Base-by-base conservation (phyloP, 2,113 vertebrate genomes). In the Rhipidura dahli region DNA sequence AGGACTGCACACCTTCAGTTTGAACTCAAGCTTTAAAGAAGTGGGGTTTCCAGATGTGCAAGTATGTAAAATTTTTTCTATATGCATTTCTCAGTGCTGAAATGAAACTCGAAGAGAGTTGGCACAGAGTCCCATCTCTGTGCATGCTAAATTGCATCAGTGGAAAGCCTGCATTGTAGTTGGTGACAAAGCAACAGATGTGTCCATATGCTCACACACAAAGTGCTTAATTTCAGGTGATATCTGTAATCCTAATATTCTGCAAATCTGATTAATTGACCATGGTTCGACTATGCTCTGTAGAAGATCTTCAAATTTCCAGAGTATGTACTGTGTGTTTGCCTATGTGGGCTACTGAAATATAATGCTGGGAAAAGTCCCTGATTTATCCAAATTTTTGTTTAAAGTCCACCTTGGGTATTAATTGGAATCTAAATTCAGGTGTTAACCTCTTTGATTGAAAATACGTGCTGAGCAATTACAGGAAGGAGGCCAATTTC, bases 381-480 rank as follows among this genome's bases (percentile, higher is more conserved):
- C 81, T 42, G 54, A 95, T 97, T 97, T 97, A 96, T 97, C 97
- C 95, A 97, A 93, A 87, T 96, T 98, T 97, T 51, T 53, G 45
- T 39, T 60, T 37, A 97, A 98, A 98, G 93, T 98, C 97, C 97
- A 97, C 96, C 96, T 97, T 97, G 97, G 94, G 94, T 98, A 97
- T 97, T 99, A 98, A 98, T 98, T 98, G 98, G 98, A 98, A 98
- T 98, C 97, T 98, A 97, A 98, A 98, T 98, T 98, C 98, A 98
- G 98, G 98, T 98, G 98, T 98, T 98, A 98, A 98, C 98, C 97
- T 98, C 97, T 97, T 96, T 98, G 97, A 97, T 96, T 97, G 97
- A 97, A 98, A 98, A 97, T 96, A 96, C 96, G 86, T 97, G 97
- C 98, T 98, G 98, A 97, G 98, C 98, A 98, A 98, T 98, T 98